Evolutionary conservation across 2,113 vertebrate genomes (phyloP).

Genomic region (Picathartes gymnocephalus): DNA sequence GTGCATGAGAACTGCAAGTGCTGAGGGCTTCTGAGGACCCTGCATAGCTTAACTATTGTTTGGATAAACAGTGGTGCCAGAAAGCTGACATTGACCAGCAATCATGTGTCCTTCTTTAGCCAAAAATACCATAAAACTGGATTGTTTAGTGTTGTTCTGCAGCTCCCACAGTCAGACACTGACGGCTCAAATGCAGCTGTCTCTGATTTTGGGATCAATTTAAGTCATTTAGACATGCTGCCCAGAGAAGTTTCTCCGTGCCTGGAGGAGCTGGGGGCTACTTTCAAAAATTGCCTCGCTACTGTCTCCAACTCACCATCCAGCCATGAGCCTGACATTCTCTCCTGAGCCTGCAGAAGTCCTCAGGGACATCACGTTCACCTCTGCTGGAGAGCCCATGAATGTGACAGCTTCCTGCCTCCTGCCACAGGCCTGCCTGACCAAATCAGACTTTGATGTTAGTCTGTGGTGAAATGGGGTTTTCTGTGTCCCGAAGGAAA

Average conservation of each 20-base stretch:
- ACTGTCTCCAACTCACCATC: neutral
- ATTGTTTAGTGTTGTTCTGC: neutral
- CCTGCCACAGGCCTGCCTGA: neutral
- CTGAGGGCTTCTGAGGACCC: neutral
- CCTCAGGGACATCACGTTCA: neutral
- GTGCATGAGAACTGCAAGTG: fast-evolving
- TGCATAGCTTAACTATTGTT: neutral
- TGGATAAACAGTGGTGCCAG: neutral
- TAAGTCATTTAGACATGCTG: neutral
- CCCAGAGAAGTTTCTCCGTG: neutral
- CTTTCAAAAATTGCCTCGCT: neutral
- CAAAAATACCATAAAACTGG: neutral
- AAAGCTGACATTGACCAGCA: neutral
- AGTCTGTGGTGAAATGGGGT: conserved; percentile 4
- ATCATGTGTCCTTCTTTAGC: neutral
- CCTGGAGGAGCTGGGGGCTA: neutral
- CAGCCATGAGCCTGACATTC: neutral
- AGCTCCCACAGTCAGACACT: neutral
- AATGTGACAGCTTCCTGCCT: neutral
- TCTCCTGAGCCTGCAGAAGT: neutral
- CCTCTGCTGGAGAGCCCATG: neutral
- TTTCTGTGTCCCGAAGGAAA: conserved; percentile 53
- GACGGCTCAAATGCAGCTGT: neutral
- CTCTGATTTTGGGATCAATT: neutral
- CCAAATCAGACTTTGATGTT: neutral